Base-by-base conservation (phyloP, 2,797 vertebrate genomes). In the Sardinella longiceps region DNA sequence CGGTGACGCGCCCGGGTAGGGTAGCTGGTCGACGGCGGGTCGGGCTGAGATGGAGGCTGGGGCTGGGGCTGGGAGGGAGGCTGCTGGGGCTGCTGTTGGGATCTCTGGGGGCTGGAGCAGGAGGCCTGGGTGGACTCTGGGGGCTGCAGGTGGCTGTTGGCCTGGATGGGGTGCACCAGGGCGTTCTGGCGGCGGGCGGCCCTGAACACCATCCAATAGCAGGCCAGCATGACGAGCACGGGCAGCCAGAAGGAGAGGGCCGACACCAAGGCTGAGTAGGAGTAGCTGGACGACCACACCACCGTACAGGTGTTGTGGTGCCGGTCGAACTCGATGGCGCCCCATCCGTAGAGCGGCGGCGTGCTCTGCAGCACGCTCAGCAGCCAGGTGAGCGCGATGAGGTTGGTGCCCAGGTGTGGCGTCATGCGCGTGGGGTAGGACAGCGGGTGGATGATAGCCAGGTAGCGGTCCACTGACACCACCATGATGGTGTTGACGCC, bases 381-480 rank as follows among this genome's bases (percentile, higher is more conserved):
- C 63, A 97, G 93, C 97, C 97, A 98, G 43, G 97, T 97, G 90
- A 95, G 94, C 10, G 94, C 90, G 74, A 98, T 96, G 25, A 98
- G 94, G 89, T 96, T 94, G 81, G 95, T 96, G 81, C 96, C 96
- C 87, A 96, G 89, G 86, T 95, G 94, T 2, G 95, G 94, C 23
- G 97, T 98, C 97, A 97, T 97, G 77, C 96, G 96, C 80, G 96
- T 93, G 14, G 97, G 96, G 86, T 98, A 98, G 77, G 97, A 97
- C 60, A 97, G 91, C 10, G 97, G 97, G 88, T 98, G 96, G 88
- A 98, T 97, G 88, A 97, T 98, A 88, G 96, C 96, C 91, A 98
- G 88, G 91, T 97, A 98, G 85, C 96, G 96, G 87, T 97, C 97
- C 83, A 98, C 93, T 0, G 97, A 97, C 60, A 97, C 97, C 3